phyloP scores from a whole-genome alignment of 2,797 vertebrate species.

The Sebastes cheni region DNA sequence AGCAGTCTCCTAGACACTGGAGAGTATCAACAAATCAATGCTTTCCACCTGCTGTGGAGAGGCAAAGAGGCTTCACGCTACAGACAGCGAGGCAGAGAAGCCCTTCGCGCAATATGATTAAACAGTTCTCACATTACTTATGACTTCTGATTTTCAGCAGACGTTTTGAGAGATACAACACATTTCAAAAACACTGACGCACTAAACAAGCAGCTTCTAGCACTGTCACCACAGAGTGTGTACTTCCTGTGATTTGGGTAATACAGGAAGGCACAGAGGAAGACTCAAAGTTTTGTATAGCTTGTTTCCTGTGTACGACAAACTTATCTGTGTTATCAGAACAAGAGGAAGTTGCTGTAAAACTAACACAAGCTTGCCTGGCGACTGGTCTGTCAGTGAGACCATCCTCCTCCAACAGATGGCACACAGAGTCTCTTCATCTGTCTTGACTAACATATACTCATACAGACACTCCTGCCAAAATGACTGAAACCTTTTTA shows the following conservation, averaged over 20 bases:
- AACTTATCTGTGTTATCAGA: conserved; percentile 3
- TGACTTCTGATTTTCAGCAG: not conserved
- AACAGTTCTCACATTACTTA: not conserved
- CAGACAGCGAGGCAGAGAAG: not conserved
- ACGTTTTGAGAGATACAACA: not conserved
- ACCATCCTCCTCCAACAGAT: not conserved
- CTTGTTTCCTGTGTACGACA: not conserved
- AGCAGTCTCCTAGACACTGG: conserved; percentile 5
- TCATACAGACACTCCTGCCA: not conserved
- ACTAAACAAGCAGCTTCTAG: not conserved
- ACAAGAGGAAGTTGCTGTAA: conserved; percentile 10
- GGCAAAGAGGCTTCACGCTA: not conserved
- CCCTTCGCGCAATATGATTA: not conserved
- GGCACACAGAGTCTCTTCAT: not conserved
- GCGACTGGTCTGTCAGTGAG: not conserved
- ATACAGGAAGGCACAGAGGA: conserved; percentile 20
- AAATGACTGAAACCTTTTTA: not conserved
- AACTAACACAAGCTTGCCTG: not conserved
- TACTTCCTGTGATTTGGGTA: conserved; percentile 4
- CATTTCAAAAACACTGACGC: not conserved
- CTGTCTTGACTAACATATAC: not conserved
- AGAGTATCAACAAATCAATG: conserved; percentile 59
- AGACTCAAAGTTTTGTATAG: not conserved
- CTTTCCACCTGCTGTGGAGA: conserved; percentile 27
- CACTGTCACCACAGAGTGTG: not conserved